Evolutionary conservation across 1,140 invertebrate species (phyloP).

Genomic region (Vollenhovia emeryi): DNA sequence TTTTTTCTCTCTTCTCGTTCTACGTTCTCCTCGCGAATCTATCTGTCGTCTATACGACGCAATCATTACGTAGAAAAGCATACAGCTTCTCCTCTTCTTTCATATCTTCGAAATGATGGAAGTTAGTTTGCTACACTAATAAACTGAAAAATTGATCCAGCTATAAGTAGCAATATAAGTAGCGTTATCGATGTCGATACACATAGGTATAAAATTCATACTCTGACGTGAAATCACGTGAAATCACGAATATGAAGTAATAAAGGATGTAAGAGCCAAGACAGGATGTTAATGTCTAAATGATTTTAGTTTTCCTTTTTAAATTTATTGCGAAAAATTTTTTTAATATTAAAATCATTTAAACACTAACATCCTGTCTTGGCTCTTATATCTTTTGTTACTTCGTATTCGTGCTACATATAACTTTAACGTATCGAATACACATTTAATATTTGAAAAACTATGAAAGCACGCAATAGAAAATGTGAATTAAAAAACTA

Average conservation of each 20-base stretch:
- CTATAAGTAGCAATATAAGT: no score
- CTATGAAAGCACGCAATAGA: background rate
- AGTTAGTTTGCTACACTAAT: background rate
- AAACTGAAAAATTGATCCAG: background rate
- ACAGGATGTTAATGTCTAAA: no score
- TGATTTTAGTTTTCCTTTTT: no score
- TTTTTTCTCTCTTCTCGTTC: background rate
- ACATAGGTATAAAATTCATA: no score
- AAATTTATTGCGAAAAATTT: no score
- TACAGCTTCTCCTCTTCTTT: background rate
- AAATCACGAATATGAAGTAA: no score
- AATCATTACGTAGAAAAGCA: conserved; percentile 17
- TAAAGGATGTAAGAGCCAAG: no score
- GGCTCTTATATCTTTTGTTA: no score
- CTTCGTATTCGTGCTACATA: no score
- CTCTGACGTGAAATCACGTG: no score
- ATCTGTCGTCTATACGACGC: background rate
- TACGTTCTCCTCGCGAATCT: background rate
- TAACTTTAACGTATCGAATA: background rate
- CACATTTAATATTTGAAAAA: background rate
- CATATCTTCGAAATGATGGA: background rate
- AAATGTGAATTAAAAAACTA: background rate
- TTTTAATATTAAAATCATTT: no score
- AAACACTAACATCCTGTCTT: no score
- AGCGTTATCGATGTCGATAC: background rate